Evolutionary conservation across 2,797 vertebrate species (phyloP).

Genomic region (Caiman crocodilus): DNA sequence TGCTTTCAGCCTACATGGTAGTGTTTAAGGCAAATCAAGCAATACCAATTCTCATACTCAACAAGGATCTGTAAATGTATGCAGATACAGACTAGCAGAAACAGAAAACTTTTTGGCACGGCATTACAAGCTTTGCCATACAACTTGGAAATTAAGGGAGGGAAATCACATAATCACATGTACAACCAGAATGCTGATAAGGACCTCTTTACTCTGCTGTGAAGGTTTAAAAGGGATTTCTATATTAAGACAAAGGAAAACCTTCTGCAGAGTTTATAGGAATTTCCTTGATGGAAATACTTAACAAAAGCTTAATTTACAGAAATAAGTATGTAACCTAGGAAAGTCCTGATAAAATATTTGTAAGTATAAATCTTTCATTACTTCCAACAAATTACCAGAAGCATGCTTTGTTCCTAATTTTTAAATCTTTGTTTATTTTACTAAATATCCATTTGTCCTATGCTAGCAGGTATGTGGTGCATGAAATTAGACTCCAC

Average conservation of each 20-base stretch:
- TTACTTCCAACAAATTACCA: neutral
- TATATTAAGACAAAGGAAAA: neutral
- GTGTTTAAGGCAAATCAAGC: neutral
- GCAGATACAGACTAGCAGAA: neutral
- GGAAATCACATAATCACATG: neutral
- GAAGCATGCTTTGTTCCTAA: neutral
- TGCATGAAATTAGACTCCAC: conserved; percentile 15
- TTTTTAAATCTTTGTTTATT: neutral
- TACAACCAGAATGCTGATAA: neutral
- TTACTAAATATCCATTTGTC: neutral
- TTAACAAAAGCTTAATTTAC: conserved; percentile 12
- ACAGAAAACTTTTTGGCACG: neutral
- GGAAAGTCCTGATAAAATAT: neutral
- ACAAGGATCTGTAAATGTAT: neutral
- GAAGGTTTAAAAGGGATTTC: neutral
- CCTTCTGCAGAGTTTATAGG: neutral
- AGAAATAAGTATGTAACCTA: conserved; percentile 18
- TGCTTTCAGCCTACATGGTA: neutral
- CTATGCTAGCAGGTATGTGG: neutral
- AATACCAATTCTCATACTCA: neutral
- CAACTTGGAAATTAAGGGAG: neutral
- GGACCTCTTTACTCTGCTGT: neutral
- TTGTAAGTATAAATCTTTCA: conserved; percentile 20
- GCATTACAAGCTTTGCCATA: neutral
- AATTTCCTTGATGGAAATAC: conserved; percentile 18